Evolutionary conservation across 2,888 invertebrate genomes (phyloP).

Genomic region (Hirtodrosophila duncani): DNA sequence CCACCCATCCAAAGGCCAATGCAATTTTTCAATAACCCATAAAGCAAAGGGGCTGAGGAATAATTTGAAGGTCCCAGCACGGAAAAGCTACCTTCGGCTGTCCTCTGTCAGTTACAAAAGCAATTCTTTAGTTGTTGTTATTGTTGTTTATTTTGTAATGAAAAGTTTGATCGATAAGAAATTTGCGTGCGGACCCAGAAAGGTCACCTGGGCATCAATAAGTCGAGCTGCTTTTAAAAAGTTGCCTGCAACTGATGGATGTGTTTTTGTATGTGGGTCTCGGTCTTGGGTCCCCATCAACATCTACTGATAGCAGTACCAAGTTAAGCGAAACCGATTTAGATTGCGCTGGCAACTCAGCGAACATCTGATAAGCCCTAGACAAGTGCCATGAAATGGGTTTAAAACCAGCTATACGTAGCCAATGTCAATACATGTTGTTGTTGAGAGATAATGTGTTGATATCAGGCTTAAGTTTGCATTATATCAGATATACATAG

Average conservation of each 20-base stretch:
- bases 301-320: conserved; percentile 23
- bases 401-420: too few relatives aligned
- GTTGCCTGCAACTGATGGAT: too few relatives aligned
- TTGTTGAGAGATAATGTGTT: too few relatives aligned
- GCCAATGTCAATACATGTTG: too few relatives aligned
- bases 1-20: conserved; percentile 29
- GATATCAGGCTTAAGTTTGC: too few relatives aligned
- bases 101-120: conserved; percentile 30
- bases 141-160: conserved; percentile 30
- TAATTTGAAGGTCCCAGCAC: conserved; percentile 54
- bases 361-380: too few relatives aligned
- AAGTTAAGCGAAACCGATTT: conserved; percentile 33
- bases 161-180: conserved; percentile 70
- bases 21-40: conserved; percentile 44
- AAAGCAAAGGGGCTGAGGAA: conserved; percentile 15
- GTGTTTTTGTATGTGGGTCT: too few relatives aligned
- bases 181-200: conserved; percentile 49
- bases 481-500: too few relatives aligned
- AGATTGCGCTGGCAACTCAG: too few relatives aligned
- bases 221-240: too few relatives aligned
- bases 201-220: conserved; percentile 16
- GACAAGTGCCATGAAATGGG: conserved; percentile 14
- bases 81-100: conserved; percentile 26
- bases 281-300: too few relatives aligned
- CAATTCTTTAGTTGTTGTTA: too few relatives aligned